These are phyloP conservation scores for Chrysotoxum bicinctum DNA, from an alignment of 2,888 invertebrate genomes.

Conservation along the genomic window DNA sequence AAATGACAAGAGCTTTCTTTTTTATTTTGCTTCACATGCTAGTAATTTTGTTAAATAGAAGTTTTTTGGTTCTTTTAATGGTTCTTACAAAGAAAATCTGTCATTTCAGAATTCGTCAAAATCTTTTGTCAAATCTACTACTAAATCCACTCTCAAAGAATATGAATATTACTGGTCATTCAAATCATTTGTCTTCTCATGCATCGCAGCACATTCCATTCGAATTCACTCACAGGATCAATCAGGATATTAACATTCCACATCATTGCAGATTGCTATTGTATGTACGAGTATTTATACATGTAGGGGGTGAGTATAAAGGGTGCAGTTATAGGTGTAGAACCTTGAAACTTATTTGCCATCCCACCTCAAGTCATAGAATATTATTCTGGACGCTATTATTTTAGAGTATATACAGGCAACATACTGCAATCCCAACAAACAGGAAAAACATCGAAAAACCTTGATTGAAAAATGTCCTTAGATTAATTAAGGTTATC, in stretches of 20 bases:
- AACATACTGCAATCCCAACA: not conserved
- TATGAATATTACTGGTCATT: not conserved
- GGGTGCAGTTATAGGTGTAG: not conserved
- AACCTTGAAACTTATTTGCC: not conserved
- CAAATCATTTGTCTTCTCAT: constrained; percentile 47
- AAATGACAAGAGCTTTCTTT: too few relatives aligned
- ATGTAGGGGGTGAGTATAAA: not conserved
- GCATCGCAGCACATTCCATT: constrained; percentile 55
- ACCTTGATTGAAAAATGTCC: constrained; percentile 25
- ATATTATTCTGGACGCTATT: constrained; percentile 3
- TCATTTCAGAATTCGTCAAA: not conserved
- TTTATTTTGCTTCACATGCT: too few relatives aligned
- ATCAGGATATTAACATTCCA: constrained; percentile 70
- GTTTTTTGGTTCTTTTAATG: too few relatives aligned
- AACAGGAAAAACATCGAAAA: not conserved
- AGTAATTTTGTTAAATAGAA: too few relatives aligned
- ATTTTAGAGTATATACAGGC: constrained; percentile 8
- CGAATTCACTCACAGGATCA: constrained; percentile 64
- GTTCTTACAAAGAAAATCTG: not conserved
- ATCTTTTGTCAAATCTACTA: not conserved
- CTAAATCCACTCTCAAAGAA: not conserved
- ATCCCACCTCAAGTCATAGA: not conserved
- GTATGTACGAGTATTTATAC: too few relatives aligned
- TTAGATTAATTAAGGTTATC: constrained; percentile 47
- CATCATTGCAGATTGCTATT: constrained; percentile 55